These are phyloP conservation scores for Drosophila carrolli DNA, from an alignment of 1,140 invertebrate species.

Conservation along the genomic window DNA sequence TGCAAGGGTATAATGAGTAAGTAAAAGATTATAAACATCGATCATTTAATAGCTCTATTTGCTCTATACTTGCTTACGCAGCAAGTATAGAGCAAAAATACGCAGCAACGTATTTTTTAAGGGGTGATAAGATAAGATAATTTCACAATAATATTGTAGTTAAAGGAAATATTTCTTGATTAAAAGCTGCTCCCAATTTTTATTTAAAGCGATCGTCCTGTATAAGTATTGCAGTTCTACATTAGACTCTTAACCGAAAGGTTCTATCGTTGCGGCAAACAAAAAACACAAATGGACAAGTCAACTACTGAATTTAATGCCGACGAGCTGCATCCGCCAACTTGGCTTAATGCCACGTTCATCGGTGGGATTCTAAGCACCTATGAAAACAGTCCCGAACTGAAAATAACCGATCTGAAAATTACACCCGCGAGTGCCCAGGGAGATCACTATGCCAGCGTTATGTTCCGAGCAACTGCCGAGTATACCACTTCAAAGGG, in stretches of 20 bases:
- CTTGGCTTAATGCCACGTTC: slow-evolving; percentile 58
- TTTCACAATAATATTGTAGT: too few species aligned
- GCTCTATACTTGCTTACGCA: too few species aligned
- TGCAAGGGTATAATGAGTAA: too few species aligned
- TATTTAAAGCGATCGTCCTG: neutral
- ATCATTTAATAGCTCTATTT: too few species aligned
- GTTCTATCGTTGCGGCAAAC: neutral
- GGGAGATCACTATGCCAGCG: slow-evolving; percentile 77
- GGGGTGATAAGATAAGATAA: too few species aligned
- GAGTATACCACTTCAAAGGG: slow-evolving; percentile 10
- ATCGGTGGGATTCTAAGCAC: slow-evolving; percentile 40
- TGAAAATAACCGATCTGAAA: slow-evolving; percentile 34
- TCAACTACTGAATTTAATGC: slow-evolving; percentile 42
- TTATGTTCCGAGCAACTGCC: slow-evolving; percentile 60
- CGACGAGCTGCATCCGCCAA: slow-evolving; percentile 56
- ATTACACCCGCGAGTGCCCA: slow-evolving; percentile 57
- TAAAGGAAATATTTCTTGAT: too few species aligned
- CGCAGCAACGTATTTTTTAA: too few species aligned
- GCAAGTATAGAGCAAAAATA: too few species aligned
- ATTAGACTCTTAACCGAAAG: neutral
- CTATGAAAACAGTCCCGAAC: slow-evolving; percentile 21
- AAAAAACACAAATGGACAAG: slow-evolving; percentile 18
- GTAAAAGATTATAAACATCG: too few species aligned
- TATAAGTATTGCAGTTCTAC: neutral
- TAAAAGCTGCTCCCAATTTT: neutral